phyloP scores from a whole-genome alignment of 2,113 vertebrate genomes.

The Lichenostomus cassidix region DNA sequence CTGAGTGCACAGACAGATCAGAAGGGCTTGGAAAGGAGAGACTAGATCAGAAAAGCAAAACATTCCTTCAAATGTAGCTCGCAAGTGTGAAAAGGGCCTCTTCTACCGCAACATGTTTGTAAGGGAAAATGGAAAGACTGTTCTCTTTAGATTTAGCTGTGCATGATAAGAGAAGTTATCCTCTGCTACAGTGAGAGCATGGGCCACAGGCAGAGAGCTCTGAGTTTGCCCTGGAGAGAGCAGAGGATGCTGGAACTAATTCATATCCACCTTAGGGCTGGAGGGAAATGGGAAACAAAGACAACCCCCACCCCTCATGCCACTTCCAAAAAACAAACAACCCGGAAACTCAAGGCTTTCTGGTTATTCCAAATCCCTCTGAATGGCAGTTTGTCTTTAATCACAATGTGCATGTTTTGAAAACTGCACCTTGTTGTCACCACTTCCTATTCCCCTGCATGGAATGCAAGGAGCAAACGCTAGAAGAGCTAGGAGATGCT shows the following conservation, averaged over 20 bases:
- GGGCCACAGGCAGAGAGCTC: fast-evolving
- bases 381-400: not conserved
- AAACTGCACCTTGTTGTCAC: not conserved
- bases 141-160: not conserved
- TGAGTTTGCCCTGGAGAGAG: not conserved
- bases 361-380: not conserved
- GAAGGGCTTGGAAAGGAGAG: not conserved
- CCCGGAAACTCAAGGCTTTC: not conserved
- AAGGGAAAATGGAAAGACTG: not conserved
- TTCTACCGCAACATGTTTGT: not conserved
- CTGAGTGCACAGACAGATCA: not conserved
- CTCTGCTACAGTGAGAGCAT: not conserved
- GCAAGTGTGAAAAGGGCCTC: not conserved
- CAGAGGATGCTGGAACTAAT: not conserved
- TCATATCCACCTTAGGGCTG: not conserved
- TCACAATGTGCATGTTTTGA: not conserved
- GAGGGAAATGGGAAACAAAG: not conserved
- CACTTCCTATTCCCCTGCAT: not conserved
- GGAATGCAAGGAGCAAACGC: not conserved
- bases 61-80: not conserved
- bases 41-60: not conserved
- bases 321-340: not conserved
- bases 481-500: not conserved
- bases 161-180: not conserved
- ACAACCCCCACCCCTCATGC: fast-evolving